Base-by-base conservation (phyloP, 2,113 vertebrate genomes). In the Antennarius striatus region DNA sequence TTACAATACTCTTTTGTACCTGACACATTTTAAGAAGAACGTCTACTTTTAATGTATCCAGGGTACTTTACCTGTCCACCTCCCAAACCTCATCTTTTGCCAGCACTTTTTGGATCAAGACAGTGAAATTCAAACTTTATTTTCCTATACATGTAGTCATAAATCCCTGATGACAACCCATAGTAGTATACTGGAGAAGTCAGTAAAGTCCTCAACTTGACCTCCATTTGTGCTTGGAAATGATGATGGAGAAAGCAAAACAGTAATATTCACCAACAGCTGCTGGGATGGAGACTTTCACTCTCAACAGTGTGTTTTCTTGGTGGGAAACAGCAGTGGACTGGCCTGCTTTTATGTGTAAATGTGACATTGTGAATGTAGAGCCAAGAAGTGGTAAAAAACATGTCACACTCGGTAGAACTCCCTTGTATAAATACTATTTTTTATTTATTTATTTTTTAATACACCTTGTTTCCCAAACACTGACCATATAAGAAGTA, bases 401-500 rank as follows among this genome's bases (percentile, higher is more conserved):
- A 60, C 67, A 50, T 13, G 16, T 30, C 45, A 40, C 3, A 1
- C 56, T 40, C 46, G 29, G 45, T 53, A 55, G 30, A 71, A 51
- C 53, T 51, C 46, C 47, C 36, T 15, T 16, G 6, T 46, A 42
- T 51, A 51, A 61, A 62, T 30, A 7, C 2, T 22, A 22, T 22
- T 22, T 22, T 56, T 5, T 11, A 54, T 17, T 5, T 12, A 4
- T 42, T 5, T 52, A 10, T 22, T 50, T 29, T 42, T 3, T 60
- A 13, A 17, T 56, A 32, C 29, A 29, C 32, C 46, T 30, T 7
- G 32, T 42, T 68, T 59, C 45, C 61, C 42, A 6, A 76, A 71
- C 52, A 71, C 47, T 48, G 30, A 45, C 58, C 28, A 56, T 77
- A 62, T 39, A 39, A 75, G 63, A 65, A 57, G 54, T n/a, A 58